A percentile compares a stretch with the other conserved stretches of the same genome.
Evolutionary conservation across 2,888 invertebrate species (phyloP).

Genomic region (Arge pagana): DNA sequence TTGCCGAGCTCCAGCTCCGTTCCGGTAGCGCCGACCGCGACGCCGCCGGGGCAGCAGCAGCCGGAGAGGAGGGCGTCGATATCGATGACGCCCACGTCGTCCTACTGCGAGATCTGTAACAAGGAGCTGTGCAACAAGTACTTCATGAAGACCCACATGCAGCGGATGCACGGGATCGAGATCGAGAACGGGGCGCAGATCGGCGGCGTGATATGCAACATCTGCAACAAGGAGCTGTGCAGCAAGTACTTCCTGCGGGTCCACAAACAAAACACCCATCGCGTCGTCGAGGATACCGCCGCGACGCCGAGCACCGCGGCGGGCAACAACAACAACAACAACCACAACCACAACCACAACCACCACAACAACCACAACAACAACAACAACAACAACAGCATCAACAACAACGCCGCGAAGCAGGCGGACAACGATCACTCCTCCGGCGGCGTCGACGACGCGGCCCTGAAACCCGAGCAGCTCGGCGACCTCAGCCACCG

Average conservation of each 20-base stretch:
- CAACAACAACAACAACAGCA: too few relatives aligned
- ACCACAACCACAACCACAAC: too few relatives aligned
- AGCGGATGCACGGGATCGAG: conserved; percentile 96
- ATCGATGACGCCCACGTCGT: conserved; percentile 74
- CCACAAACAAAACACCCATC: conserved; percentile 98
- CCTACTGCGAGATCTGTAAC: conserved; percentile 97
- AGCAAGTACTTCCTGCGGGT: conserved; percentile 97
- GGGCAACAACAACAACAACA: too few relatives aligned
- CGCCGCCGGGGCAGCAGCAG: conserved; percentile 40
- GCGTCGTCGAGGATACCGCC: conserved; percentile 85
- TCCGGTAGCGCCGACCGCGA: conserved; percentile 19
- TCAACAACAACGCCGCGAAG: conserved; percentile 40
- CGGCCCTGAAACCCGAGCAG: conserved; percentile 62
- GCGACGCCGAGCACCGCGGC: conserved; percentile 29
- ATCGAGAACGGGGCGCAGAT: conserved; percentile 91
- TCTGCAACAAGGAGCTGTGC: conserved; percentile 97
- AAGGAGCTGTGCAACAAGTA: conserved; percentile 99
- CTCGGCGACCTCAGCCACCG: conserved; percentile 65
- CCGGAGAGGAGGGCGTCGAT: conserved; percentile 65
- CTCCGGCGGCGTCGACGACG: conserved; percentile 52
- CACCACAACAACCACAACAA: too few relatives aligned
- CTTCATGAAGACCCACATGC: conserved; percentile 99
- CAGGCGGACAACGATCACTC: conserved; percentile 45
- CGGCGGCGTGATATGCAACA: conserved; percentile 93
- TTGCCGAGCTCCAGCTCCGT: conserved; percentile 18